Conservation (phyloP, 2,888 invertebrate species). For the Ligdia adustata region DNA sequence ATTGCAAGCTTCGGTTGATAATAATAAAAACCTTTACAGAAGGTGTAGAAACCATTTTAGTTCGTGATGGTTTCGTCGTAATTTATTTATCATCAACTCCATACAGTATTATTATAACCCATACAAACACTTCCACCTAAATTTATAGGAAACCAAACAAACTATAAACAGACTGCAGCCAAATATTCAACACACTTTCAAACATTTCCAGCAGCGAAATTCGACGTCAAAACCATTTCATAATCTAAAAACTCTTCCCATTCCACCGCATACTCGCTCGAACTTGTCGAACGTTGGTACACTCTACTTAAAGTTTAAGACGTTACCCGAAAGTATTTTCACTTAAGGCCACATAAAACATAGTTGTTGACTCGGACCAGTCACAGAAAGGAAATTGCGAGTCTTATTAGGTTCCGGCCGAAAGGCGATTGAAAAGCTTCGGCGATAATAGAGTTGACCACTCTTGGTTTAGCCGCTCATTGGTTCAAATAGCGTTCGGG, state of each 20-base stretch:
- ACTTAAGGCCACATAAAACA: slow-evolving; percentile 55
- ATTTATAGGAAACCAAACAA: too few relatives aligned
- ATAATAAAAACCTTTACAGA: too few relatives aligned
- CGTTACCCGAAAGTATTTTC: slow-evolving; percentile 56
- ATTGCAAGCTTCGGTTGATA: too few relatives aligned
- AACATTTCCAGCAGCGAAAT: neutral
- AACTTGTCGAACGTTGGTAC: slow-evolving; percentile 17
- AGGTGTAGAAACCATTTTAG: too few relatives aligned
- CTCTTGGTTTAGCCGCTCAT: slow-evolving; percentile 40
- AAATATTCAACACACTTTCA: neutral
- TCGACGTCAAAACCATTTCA: slow-evolving; percentile 7
- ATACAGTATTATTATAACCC: too few relatives aligned
- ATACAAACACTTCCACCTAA: too few relatives aligned
- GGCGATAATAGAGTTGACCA: slow-evolving; percentile 57
- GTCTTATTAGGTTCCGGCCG: slow-evolving; percentile 74
- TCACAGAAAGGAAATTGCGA: slow-evolving; percentile 73
- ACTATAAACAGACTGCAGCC: too few relatives aligned
- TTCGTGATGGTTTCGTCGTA: too few relatives aligned
- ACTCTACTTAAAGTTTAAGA: slow-evolving; percentile 35
- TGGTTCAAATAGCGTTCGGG: slow-evolving; percentile 17
- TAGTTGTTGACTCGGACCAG: slow-evolving; percentile 58
- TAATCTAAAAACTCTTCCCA: slow-evolving; percentile 15
- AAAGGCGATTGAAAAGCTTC: slow-evolving; percentile 63
- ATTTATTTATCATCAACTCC: too few relatives aligned
- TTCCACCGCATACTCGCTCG: slow-evolving; percentile 2